Conservation (phyloP, 2,888 invertebrate species). For the Acrobasis suavella region DNA sequence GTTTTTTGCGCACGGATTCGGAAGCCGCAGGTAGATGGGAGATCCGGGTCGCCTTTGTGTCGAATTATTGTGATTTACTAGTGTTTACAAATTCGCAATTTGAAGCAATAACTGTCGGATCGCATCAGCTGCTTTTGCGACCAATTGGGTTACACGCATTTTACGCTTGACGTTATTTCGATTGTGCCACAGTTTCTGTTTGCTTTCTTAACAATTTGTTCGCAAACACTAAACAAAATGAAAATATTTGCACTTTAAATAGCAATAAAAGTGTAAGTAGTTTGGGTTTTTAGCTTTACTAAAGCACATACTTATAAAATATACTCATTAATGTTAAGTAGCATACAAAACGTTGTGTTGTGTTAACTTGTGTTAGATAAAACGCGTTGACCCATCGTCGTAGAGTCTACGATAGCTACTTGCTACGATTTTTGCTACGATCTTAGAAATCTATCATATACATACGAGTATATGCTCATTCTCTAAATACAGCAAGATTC, state of each 20-base stretch:
- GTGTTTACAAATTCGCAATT: conserved; percentile 79
- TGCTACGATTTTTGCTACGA: no score
- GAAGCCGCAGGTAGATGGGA: conserved; percentile 81
- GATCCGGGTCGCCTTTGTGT: conserved; percentile 74
- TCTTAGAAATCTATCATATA: no score
- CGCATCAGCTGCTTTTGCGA: conserved; percentile 69
- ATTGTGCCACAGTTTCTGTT: conserved; percentile 14
- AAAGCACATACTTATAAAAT: neutral
- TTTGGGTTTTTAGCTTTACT: neutral
- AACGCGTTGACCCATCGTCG: no score
- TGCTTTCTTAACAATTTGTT: conserved; percentile 39
- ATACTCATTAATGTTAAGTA: no score
- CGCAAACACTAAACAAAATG: conserved; percentile 23
- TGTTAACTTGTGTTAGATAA: no score
- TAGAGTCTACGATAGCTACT: no score
- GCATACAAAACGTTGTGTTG: no score
- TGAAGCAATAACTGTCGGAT: conserved; percentile 74
- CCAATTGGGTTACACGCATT: conserved; percentile 62
- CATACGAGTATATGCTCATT: no score
- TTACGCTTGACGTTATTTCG: conserved; percentile 38
- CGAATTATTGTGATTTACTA: conserved; percentile 63
- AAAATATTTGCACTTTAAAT: conserved; percentile 25
- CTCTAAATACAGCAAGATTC: no score
- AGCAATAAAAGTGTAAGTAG: conserved; percentile 23
- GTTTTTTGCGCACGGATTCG: conserved; percentile 74